Evolutionary conservation across 2,888 invertebrate genomes (phyloP), one percentile per base, ranked within the genome.

Genomic region (Laothoe populi): DNA sequence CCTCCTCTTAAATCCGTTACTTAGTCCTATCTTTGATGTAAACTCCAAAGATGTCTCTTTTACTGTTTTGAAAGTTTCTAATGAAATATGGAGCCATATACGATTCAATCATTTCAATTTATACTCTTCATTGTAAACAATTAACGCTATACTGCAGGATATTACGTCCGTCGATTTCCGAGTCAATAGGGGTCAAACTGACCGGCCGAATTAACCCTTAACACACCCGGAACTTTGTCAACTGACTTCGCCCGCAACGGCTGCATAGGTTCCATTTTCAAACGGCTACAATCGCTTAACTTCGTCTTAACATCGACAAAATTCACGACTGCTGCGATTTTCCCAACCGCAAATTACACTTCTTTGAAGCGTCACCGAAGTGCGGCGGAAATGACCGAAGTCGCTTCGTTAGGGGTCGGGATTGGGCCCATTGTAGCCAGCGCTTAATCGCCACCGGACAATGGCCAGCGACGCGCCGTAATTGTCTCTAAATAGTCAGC

Each of bases 331-430:
- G 79, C 82, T 80, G 82, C 88, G 86, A 88, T 87, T 88, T 87
- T 83, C 81, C 79, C 71, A 75, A 79, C 90, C 92, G 81, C 92
- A 92, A 92, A 92, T 92, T 90, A 88, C 85, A 79, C 82, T 86
- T 90, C 90, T 92, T 91, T 86, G 88, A 87, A 78, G 81, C 64
- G 57, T 45, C 73, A 68, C 81, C 83, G 83, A 86, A 84, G 86
- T 82, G 80, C 76, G 77, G 77, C 90, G 90, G 90, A 88, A 89
- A 84, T 77, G 74, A 77, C 79, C 89, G 88, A 90, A 87, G 88
- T 88, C 88, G 84, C 90, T 89, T 91, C 91, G 90, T 91, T 90
- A 90, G 87, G 78, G 84, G 79, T 83, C 85, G 79, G 73, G 84
- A 88, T 89, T 86, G 88, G 83, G 73, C 71, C 87, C 74, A 92